phyloP scores from a whole-genome alignment of 2,797 vertebrate species.

The Distichodus sexfasciatus region DNA sequence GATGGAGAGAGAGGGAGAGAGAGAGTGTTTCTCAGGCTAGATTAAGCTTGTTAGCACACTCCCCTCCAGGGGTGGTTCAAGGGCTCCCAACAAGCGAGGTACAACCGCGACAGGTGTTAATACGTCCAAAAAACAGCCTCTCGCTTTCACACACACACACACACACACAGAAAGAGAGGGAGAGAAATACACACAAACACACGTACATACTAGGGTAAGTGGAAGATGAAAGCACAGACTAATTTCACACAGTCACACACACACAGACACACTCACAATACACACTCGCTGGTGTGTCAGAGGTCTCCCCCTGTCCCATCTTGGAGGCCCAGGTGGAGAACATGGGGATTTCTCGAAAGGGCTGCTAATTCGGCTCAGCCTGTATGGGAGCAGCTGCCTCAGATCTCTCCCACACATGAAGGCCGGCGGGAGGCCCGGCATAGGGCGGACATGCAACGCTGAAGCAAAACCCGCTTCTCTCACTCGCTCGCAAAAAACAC shows the following conservation, averaged over 20 bases:
- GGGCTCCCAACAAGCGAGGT: slow-evolving; percentile 83
- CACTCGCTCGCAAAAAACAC: slow-evolving; percentile 30
- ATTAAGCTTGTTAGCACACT: slow-evolving; percentile 86
- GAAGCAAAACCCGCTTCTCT: slow-evolving; percentile 69
- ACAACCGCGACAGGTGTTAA: slow-evolving; percentile 87
- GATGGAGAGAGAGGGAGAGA: background rate
- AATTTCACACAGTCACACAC: slow-evolving; percentile 41
- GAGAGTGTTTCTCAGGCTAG: slow-evolving; percentile 78
- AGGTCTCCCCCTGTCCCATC: slow-evolving; percentile 80
- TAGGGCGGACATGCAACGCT: slow-evolving; percentile 72
- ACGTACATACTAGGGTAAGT: slow-evolving; percentile 49
- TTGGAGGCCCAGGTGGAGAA: slow-evolving; percentile 84
- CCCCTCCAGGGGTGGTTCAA: slow-evolving; percentile 81
- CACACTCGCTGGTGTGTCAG: slow-evolving; percentile 57
- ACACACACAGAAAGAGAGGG: slow-evolving; percentile 31
- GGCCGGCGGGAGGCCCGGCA: slow-evolving; percentile 74
- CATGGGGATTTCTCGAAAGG: slow-evolving; percentile 70
- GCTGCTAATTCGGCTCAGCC: slow-evolving; percentile 66
- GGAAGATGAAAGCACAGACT: slow-evolving; percentile 68
- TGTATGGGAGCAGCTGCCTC: slow-evolving; percentile 83
- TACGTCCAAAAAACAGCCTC: slow-evolving; percentile 74
- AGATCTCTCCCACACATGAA: slow-evolving; percentile 73
- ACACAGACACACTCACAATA: slow-evolving; percentile 17
- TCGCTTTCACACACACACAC: slow-evolving; percentile 36
- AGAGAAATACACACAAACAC: slow-evolving; percentile 11